Conservation (phyloP, 1,140 invertebrate species). For the Pinna nobilis region DNA sequence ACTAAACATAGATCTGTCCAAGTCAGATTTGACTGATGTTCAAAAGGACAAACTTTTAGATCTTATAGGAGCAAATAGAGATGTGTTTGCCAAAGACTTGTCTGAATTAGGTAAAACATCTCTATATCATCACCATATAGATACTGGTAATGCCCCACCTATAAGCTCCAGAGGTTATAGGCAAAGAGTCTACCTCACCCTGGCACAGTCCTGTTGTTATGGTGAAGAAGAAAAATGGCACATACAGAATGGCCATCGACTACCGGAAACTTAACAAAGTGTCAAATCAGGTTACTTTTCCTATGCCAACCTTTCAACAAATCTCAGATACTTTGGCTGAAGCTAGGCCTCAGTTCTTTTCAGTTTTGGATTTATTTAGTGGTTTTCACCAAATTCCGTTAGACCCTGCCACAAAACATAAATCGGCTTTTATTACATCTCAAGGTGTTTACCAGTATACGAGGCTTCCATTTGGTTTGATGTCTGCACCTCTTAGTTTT, state of each 20-base stretch:
- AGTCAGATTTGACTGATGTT: neutral
- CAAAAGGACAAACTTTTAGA: neutral
- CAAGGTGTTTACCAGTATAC: slow-evolving; percentile 14
- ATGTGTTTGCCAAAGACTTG: slow-evolving; percentile 15
- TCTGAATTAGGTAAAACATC: slow-evolving; percentile 19
- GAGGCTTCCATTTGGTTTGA: slow-evolving; percentile 32
- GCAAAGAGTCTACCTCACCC: neutral
- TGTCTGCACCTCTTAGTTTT: slow-evolving; percentile 23
- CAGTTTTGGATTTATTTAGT: slow-evolving; percentile 29
- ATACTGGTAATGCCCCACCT: slow-evolving; percentile 1
- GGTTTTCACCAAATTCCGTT: slow-evolving; percentile 46
- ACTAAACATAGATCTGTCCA: neutral
- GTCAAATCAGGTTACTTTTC: slow-evolving; percentile 35
- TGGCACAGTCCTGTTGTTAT: slow-evolving; percentile 39
- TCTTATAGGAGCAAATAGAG: slow-evolving; percentile 12
- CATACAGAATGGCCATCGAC: slow-evolving; percentile 38
- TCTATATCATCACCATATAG: neutral
- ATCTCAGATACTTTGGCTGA: slow-evolving; percentile 25
- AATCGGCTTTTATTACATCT: slow-evolving; percentile 25
- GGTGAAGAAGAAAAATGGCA: slow-evolving; percentile 38
- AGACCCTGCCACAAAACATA: slow-evolving; percentile 31
- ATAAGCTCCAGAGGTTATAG: slow-evolving; percentile 1
- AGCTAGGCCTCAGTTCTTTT: slow-evolving; percentile 14
- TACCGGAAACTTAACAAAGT: slow-evolving; percentile 41
- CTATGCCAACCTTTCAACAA: slow-evolving; percentile 28